These are phyloP conservation scores for Pristionchus entomophagus DNA, from an alignment of 2,888 invertebrate species.

Conservation along the genomic window DNA sequence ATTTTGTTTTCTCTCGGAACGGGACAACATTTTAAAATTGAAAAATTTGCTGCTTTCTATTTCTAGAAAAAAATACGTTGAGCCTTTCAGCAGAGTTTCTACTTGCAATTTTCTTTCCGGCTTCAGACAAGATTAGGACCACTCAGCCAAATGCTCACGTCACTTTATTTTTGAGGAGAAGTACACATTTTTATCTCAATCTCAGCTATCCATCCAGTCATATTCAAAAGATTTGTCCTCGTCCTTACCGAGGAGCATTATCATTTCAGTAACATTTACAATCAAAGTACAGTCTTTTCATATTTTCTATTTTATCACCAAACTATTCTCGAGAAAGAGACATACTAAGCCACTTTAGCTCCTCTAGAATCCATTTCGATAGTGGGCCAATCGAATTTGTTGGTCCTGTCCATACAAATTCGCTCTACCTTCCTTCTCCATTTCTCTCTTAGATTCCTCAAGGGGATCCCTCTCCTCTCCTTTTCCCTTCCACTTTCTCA, in stretches of 20 bases:
- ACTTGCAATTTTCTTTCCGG: neutral
- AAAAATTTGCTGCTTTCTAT: too few species aligned
- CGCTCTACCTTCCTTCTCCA: neutral
- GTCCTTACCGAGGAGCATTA: neutral
- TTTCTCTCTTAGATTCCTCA: neutral
- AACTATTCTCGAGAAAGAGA: neutral
- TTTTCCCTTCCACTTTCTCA: neutral
- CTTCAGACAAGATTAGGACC: conserved; percentile 1
- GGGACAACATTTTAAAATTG: too few species aligned
- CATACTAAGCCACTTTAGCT: neutral
- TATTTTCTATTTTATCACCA: neutral
- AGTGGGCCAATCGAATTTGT: conserved; percentile 28
- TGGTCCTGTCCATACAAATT: neutral
- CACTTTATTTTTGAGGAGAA: neutral
- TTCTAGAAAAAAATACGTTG: too few species aligned
- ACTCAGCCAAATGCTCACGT: neutral
- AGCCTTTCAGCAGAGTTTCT: neutral
- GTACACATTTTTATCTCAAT: conserved; percentile 18
- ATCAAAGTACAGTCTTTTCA: neutral
- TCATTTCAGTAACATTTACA: neutral
- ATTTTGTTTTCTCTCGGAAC: too few species aligned
- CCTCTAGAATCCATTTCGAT: conserved; percentile 31
- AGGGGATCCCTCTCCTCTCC: neutral
- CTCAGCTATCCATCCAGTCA: neutral
- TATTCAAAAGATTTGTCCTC: neutral